Percentiles rank a stretch among this genome's conserved stretches.
phyloP scores from a whole-genome alignment of 2,888 invertebrate genomes.

The Caenorhabditis sp. region DNA sequence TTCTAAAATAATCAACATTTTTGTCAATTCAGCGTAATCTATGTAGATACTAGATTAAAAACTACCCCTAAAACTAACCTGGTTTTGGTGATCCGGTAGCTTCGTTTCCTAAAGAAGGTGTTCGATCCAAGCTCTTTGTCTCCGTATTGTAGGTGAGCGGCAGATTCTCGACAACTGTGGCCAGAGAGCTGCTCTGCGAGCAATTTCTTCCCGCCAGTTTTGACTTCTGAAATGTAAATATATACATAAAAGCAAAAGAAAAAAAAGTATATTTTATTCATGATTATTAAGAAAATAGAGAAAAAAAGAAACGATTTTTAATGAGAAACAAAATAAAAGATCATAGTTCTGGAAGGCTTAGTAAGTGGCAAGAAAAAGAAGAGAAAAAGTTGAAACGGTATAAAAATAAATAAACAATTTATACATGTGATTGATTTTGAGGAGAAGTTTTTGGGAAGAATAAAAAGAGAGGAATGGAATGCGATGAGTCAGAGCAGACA shows the following conservation, averaged over 20 bases:
- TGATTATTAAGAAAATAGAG: not conserved
- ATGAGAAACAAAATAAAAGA: not conserved
- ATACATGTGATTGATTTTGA: not conserved
- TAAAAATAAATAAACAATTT: not conserved
- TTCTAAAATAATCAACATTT: too few relatives aligned
- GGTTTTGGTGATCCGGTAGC: slow-evolving; percentile 12
- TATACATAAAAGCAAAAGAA: slow-evolving; percentile 6
- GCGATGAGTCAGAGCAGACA: not conserved
- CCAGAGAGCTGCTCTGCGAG: slow-evolving; percentile 50
- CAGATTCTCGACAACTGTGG: slow-evolving; percentile 60
- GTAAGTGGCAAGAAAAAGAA: not conserved
- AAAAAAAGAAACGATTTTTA: not conserved
- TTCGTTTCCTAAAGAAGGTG: slow-evolving; percentile 38
- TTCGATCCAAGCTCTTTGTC: slow-evolving; percentile 50
- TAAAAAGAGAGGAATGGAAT: not conserved
- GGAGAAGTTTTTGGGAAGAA: not conserved
- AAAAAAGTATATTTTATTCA: not conserved
- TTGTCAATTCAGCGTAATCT: too few relatives aligned
- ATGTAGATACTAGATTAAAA: slow-evolving; percentile 10
- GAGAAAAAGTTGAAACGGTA: not conserved
- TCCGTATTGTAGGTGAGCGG: slow-evolving; percentile 58
- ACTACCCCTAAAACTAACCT: slow-evolving; percentile 32
- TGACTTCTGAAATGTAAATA: not conserved
- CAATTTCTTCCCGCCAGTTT: slow-evolving; percentile 50
- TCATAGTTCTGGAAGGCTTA: not conserved